A percentile compares a stretch with the other conserved stretches of the same genome.
Conservation (phyloP, 2,113 vertebrate genomes). For the Neodon shergylaensis region DNA sequence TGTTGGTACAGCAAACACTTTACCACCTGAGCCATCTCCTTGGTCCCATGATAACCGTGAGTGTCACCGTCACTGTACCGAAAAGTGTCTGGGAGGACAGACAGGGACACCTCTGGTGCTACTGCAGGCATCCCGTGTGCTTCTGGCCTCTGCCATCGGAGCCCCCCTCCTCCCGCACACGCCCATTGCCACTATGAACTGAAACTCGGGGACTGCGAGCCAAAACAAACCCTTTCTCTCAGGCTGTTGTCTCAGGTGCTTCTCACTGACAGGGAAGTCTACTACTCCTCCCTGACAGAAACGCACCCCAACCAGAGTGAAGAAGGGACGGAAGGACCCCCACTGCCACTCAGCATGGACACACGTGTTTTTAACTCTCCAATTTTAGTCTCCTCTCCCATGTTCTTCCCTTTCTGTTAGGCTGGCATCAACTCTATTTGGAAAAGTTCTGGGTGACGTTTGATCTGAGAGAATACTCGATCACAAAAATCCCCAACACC, state of each 20-base stretch:
- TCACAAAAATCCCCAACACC: not conserved
- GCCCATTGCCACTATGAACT: not conserved
- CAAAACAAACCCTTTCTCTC: not conserved
- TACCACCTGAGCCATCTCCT: not conserved
- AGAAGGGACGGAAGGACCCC: not conserved
- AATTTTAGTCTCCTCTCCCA: not conserved
- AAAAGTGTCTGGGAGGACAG: not conserved
- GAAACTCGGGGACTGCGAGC: not conserved
- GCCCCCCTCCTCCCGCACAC: not conserved
- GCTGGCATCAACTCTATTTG: not conserved
- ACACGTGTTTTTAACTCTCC: not conserved
- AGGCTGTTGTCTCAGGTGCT: not conserved
- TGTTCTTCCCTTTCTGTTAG: constrained; percentile 32
- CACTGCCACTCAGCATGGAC: not conserved
- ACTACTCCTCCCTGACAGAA: constrained; percentile 73
- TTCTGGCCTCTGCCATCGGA: not conserved
- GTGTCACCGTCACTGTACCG: not conserved
- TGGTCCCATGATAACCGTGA: not conserved
- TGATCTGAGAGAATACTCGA: constrained; percentile 48
- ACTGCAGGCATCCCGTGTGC: not conserved
- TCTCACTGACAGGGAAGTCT: not conserved
- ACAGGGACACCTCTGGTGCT: not conserved
- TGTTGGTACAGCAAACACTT: not conserved
- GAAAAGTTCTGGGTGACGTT: constrained; percentile 18
- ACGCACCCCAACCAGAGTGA: constrained; percentile 70